phyloP scores from a whole-genome alignment of 2,797 vertebrate species.

The Hemitrygon akajei region DNA sequence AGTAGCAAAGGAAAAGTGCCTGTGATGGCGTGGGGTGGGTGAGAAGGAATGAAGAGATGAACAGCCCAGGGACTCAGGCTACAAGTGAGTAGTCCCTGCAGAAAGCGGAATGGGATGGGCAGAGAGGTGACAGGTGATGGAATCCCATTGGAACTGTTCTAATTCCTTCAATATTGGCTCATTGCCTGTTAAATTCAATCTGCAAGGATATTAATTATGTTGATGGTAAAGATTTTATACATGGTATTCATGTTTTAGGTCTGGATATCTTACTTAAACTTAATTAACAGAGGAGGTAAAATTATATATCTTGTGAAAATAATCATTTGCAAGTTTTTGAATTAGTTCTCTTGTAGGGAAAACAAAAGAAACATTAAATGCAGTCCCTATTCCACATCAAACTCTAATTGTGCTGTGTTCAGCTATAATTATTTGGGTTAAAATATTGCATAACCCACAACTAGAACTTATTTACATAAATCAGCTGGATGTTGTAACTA shows the following conservation, averaged over 20 bases:
- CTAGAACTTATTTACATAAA: background rate
- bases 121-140: too few species aligned
- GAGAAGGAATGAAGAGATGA: too few species aligned
- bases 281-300: background rate
- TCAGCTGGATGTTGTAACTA: background rate
- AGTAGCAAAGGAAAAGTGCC: too few species aligned
- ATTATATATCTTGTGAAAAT: background rate
- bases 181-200: background rate
- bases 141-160: background rate
- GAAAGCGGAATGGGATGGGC: too few species aligned
- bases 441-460: background rate
- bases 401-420: background rate
- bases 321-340: background rate
- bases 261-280: too few species aligned
- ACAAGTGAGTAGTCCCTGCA: too few species aligned
- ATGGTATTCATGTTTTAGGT: background rate
- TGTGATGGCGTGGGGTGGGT: too few species aligned
- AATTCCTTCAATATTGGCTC: background rate
- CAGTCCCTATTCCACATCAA: background rate
- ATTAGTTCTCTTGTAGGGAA: background rate
- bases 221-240: background rate
- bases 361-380: background rate
- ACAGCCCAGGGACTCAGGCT: too few species aligned
- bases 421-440: background rate
- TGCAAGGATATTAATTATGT: background rate